Evolutionary conservation across 1,140 invertebrate species (phyloP).

Genomic region (Anastrepha obliqua): DNA sequence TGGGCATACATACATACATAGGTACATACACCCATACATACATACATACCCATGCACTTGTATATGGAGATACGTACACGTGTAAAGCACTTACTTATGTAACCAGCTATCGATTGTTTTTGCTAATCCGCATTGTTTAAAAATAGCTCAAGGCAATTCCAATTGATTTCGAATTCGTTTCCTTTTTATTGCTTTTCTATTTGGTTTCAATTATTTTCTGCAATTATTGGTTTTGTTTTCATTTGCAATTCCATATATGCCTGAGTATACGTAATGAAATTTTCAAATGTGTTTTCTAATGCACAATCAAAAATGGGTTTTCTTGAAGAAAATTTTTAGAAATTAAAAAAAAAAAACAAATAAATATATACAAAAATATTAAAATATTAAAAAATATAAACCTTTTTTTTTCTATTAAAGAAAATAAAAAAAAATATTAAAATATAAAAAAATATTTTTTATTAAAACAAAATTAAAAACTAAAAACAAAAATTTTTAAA

Average conservation of each 20-base stretch:
- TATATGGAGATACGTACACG: no score
- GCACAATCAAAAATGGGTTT: no score
- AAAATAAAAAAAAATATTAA: no score
- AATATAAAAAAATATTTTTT: no score
- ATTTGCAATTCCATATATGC: not conserved
- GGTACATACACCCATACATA: not conserved
- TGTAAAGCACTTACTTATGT: constrained; percentile 2
- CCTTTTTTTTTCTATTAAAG: no score
- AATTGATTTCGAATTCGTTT: constrained; percentile 19
- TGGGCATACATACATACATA: not conserved
- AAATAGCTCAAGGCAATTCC: constrained; percentile 40
- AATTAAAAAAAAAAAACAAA: no score
- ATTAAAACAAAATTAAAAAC: no score
- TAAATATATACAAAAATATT: no score
- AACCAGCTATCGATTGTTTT: constrained; percentile 17
- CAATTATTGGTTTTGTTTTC: not conserved
- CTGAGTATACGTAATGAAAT: not conserved
- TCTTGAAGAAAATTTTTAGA: no score
- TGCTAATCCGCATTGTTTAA: constrained; percentile 50
- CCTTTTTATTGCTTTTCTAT: constrained; percentile 21
- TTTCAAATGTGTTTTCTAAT: not conserved
- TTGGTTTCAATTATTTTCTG: constrained; percentile 30
- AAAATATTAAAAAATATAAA: no score
- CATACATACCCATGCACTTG: not conserved
- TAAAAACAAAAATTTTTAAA: no score